Conservation (phyloP, 2,797 vertebrate species). For the Alfaro cultratus region DNA sequence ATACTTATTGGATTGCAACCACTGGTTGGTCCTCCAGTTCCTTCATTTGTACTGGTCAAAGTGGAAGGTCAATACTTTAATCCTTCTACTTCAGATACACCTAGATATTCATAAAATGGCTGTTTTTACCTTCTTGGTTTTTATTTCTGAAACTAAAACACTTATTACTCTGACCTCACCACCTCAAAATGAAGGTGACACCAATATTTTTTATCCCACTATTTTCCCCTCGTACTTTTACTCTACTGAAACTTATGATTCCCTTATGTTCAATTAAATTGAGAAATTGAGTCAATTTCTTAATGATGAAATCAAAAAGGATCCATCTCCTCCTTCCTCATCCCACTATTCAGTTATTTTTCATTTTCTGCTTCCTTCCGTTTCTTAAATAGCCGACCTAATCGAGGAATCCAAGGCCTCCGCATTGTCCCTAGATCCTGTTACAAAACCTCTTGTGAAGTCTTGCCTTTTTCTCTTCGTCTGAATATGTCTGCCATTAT, state of each 20-base stretch:
- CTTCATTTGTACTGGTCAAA: constrained; percentile 34
- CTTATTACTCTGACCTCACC: not conserved
- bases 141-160: not conserved
- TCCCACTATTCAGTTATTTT: not conserved
- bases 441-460: too few species aligned
- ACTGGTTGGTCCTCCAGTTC: constrained; percentile 48
- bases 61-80: not conserved
- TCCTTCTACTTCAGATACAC: not conserved
- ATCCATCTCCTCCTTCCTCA: not conserved
- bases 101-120: not conserved
- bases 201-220: not conserved
- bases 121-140: not conserved
- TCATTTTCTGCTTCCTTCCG: not conserved
- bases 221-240: not conserved
- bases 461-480: too few species aligned
- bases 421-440: too few species aligned
- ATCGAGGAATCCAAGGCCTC: too few species aligned
- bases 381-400: not conserved
- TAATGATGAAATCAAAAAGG: not conserved
- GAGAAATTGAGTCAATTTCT: too few species aligned
- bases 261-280: not conserved
- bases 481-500: too few species aligned
- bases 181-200: not conserved
- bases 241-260: not conserved
- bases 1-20: constrained; percentile 42